Base-by-base conservation (phyloP, 2,888 invertebrate species). In the Leptopilina myrica region DNA sequence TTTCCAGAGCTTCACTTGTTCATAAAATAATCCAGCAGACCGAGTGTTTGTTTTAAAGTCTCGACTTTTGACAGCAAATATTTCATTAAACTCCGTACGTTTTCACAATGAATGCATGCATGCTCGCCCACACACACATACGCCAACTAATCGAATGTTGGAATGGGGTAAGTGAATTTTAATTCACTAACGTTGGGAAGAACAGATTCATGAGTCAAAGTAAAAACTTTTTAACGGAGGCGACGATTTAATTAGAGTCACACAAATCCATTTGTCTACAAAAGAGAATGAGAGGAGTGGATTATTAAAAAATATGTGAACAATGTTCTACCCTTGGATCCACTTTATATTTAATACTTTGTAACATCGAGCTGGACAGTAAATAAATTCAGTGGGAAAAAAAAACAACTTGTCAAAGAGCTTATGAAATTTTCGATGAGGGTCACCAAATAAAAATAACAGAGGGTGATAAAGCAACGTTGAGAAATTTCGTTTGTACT, bases 191-290 rank as follows among this genome's bases (percentile, higher is more conserved):
- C 69, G 26, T 56, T 33, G 33, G 26, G 67, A 67, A 20, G 46
- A 20, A n/a, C 69, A 69, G 53, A 69, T 69, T 69, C 69, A 26
- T n/a, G 56, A 73, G 56, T 73, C 73, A 73, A 73, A 73, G 8
- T 53, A 56, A 9, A 69, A 69, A 69, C 26, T 53, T 69, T 53
- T 26, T 69, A 3, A 69, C 69, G 49, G 9, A 11, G 49, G 69
- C 69, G 8, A 69, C 15, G 49, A 69, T 69, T 69, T 69, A 69
- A 69, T 53, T 53, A 69, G 69, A 69, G 14, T 20, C 66, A 15
- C 69, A 69, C 33, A 69, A 3, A 5, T 53, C 14, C 26, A 67
- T 67, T 20, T 67, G 46, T 49, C 67, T 26, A 14, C 26, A 8
- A 53, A 20, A n/a, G 8, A 43, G 12, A 15, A 11, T n/a, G 14